A percentile compares a stretch with the other conserved stretches of the same genome.
Evolutionary conservation across 1,140 invertebrate genomes (phyloP).

Genomic region (Drosophila melanogaster): DNA sequence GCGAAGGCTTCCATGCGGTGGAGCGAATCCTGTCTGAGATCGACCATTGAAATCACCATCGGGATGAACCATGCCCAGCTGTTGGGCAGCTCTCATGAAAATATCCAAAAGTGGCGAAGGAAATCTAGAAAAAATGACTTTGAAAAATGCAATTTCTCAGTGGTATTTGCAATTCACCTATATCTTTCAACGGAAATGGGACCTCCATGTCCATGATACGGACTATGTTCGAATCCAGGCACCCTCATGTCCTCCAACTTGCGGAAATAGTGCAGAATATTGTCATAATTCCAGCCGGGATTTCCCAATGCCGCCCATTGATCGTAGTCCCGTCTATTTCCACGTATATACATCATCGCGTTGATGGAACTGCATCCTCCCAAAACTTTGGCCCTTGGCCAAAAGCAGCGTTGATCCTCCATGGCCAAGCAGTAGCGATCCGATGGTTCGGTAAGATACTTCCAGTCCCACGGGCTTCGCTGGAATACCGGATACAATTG

Average conservation of each 20-base stretch:
- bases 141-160: not conserved
- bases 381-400: constrained; percentile 91
- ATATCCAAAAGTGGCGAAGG: constrained; percentile 87
- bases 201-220: constrained; percentile 89
- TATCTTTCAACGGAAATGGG: constrained; percentile 89
- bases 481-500: constrained; percentile 90
- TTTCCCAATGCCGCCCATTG: constrained; percentile 91
- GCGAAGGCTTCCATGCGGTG: constrained; percentile 91
- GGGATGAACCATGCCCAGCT: constrained; percentile 85
- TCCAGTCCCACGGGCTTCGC: constrained; percentile 90
- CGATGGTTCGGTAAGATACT: constrained; percentile 91
- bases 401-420: constrained; percentile 87
- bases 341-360: constrained; percentile 95
- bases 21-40: constrained; percentile 89
- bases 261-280: constrained; percentile 93
- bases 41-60: constrained; percentile 91
- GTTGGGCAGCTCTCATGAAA: constrained; percentile 88
- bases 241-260: constrained; percentile 90
- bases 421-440: constrained; percentile 88
- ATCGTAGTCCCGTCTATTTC: constrained; percentile 94
- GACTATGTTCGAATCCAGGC: constrained; percentile 84
- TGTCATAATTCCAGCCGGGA: constrained; percentile 90
- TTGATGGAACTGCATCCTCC: constrained; percentile 94
- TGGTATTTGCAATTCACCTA: constrained; percentile 53
- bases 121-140: constrained; percentile 60